Evolutionary conservation across 2,113 vertebrate genomes (phyloP), one percentile per base, ranked within the genome.

Genomic region (Scophthalmus maximus): DNA sequence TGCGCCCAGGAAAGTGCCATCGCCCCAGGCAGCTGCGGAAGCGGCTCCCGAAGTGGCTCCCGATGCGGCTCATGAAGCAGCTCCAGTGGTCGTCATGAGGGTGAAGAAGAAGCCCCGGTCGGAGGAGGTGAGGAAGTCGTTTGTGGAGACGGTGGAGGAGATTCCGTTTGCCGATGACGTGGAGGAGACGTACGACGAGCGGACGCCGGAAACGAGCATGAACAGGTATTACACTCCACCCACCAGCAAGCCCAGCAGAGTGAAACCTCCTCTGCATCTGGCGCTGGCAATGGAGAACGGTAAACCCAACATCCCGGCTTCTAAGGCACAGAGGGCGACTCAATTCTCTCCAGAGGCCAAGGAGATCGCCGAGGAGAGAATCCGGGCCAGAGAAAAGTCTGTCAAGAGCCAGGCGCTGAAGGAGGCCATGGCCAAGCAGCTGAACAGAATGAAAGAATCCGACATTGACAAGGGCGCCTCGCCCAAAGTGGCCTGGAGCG

Each of bases 81-180:
- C 52, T 63, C 67, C 68, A 0, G 78, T 71, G 44, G 62, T 85
- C 38, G 83, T 94, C 27, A 92, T 93, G 93, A 92, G 90, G 29
- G 95, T 95, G 56, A 60, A 94, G 0, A 75, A 91, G 38, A 94
- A 90, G 12, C 81, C 92, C 1, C 88, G 81, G 4, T 89, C 87
- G 0, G 92, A 93, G 0, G 92, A 95, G 0, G 84, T 81, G 0
- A 91, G 96, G 8, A 98, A 98, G 76, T 99, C 98, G 0, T 98
- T 99, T 5, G 96, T 95, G 1, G 97, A 99, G 91, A 97, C 95
- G 0, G 96, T 98, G 57, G 98, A 96, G 6, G 98, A 99, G 86
- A 99, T 99, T 75, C 98, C 98, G 0, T 99, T 99, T 58, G 98
- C 98, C 0, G 98, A 99, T 0, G 98, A 99, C 0, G 96, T 97